These are phyloP conservation scores for Plagiodera versicolora DNA, from an alignment of 2,888 invertebrate genomes.

Conservation along the genomic window DNA sequence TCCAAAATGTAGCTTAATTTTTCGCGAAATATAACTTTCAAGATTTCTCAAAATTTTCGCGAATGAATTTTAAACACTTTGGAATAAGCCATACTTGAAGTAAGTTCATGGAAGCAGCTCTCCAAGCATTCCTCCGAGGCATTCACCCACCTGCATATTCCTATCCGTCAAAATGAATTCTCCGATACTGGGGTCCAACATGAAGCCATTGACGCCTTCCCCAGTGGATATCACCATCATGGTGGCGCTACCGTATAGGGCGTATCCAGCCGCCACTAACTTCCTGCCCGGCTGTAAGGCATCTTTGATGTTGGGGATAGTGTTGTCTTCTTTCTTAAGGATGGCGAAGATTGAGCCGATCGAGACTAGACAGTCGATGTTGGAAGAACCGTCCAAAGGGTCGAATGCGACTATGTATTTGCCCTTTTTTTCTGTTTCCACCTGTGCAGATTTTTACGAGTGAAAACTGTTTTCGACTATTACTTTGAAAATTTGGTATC, in stretches of 20 bases:
- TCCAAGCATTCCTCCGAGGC: too few relatives aligned
- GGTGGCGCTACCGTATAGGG: slow-evolving; percentile 94
- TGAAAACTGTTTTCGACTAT: too few relatives aligned
- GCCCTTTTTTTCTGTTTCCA: slow-evolving; percentile 86
- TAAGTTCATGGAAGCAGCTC: too few relatives aligned
- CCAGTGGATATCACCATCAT: slow-evolving; percentile 85
- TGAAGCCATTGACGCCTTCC: slow-evolving; percentile 62
- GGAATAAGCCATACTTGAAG: too few relatives aligned
- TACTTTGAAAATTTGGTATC: too few relatives aligned
- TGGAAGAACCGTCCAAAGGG: slow-evolving; percentile 97
- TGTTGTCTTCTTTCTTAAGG: slow-evolving; percentile 61
- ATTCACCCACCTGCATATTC: slow-evolving; percentile 63
- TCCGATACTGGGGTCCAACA: slow-evolving; percentile 76
- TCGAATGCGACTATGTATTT: slow-evolving; percentile 98
- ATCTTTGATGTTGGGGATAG: slow-evolving; percentile 66
- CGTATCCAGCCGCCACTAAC: slow-evolving; percentile 93
- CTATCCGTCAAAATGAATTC: slow-evolving; percentile 85
- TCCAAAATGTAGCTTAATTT: too few relatives aligned
- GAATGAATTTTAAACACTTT: too few relatives aligned
- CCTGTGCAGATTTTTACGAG: slow-evolving; percentile 53
- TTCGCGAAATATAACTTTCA: too few relatives aligned
- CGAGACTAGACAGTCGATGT: slow-evolving; percentile 97
- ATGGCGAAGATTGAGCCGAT: slow-evolving; percentile 98
- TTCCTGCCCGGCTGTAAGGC: slow-evolving; percentile 83
- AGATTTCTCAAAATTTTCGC: too few relatives aligned